Evolutionary conservation across 2,797 vertebrate genomes (phyloP).

Genomic region (Premnoplex brunnescens): DNA sequence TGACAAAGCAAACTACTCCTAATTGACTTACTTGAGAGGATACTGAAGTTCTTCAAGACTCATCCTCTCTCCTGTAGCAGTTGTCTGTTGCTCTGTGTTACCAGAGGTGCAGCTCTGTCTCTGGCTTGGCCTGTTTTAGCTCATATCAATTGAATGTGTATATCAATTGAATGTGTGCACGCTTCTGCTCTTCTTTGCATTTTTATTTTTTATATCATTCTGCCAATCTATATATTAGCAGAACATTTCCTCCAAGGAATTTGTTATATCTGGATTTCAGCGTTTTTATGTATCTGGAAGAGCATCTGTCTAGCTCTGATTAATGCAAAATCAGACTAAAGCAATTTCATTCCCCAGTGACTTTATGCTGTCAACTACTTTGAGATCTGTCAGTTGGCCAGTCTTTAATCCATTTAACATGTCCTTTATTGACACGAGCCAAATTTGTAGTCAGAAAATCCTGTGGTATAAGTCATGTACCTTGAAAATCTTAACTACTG

Average conservation of each 20-base stretch:
- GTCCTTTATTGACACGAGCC: constrained; percentile 23
- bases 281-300: not conserved
- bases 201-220: not conserved
- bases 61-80: not conserved
- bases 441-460: constrained; percentile 6
- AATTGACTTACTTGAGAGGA: not conserved
- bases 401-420: not conserved
- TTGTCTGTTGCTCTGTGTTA: not conserved
- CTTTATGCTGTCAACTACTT: not conserved
- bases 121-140: not conserved
- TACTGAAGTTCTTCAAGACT: not conserved
- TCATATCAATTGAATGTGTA: not conserved
- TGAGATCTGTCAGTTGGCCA: constrained; percentile 35
- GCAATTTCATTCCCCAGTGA: constrained; percentile 8
- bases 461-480: not conserved
- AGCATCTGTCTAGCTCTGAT: constrained; percentile 22
- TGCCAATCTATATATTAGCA: not conserved
- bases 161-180: not conserved
- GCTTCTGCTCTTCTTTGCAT: not conserved
- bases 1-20: not conserved
- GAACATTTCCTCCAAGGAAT: not conserved
- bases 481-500: not conserved
- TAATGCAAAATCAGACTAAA: constrained; percentile 16
- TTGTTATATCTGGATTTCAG: not conserved
- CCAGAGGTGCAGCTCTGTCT: not conserved